Evolutionary conservation across 2,797 vertebrate genomes (phyloP).

Genomic region (Cheirogaleus major): DNA sequence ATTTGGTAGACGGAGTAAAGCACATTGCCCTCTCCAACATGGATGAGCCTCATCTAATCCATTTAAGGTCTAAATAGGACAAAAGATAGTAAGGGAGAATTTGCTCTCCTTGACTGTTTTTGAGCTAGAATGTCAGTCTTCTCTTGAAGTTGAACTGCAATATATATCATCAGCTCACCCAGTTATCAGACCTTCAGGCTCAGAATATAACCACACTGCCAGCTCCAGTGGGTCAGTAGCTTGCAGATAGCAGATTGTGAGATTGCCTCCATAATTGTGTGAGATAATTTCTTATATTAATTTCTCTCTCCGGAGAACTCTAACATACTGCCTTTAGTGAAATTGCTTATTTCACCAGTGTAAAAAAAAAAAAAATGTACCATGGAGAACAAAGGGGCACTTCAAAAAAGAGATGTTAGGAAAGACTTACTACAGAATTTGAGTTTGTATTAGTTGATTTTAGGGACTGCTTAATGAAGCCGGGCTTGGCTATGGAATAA

Average conservation of each 20-base stretch:
- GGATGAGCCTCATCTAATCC: neutral
- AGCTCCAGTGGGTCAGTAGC: neutral
- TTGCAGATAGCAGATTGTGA: neutral
- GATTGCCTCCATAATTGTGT: neutral
- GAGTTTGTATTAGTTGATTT: neutral
- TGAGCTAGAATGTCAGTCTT: neutral
- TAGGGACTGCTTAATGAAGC: neutral
- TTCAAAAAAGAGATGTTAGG: neutral
- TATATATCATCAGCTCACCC: neutral
- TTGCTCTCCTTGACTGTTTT: neutral
- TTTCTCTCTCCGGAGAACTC: neutral
- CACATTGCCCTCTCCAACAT: neutral
- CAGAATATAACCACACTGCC: neutral
- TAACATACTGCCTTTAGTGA: neutral
- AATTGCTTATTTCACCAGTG: neutral
- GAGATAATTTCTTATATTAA: neutral
- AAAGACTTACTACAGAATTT: neutral
- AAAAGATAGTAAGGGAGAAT: neutral
- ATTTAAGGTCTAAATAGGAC: neutral
- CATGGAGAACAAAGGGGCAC: neutral
- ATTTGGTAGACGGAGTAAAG: neutral
- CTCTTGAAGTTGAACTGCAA: neutral
- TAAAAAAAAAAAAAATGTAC: neutral
- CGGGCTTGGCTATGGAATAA: neutral
- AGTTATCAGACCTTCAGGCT: neutral